Evolutionary conservation across 2,797 vertebrate genomes (phyloP), one percentile per base, ranked within the genome.

Genomic region (Xiphorhynchus erythropygius): DNA sequence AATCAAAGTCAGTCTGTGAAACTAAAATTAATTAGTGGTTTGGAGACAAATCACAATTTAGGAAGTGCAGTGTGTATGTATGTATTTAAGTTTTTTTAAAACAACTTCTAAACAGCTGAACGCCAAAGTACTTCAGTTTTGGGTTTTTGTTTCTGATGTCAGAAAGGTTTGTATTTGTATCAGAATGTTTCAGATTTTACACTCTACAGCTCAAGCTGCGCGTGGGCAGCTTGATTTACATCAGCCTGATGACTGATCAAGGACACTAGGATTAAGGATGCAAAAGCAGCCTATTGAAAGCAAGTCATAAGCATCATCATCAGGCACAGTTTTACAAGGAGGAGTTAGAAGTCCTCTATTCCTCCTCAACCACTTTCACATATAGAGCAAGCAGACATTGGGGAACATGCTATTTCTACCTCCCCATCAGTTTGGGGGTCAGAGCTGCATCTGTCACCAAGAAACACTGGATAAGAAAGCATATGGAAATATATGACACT

Each of bases 41-140:
- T 87, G 86, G 84, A 97, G 97, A 97, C 77, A 96, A 94, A 94
- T 77, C 5, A 9, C 92, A 86, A 79, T 93, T 96, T 94, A 77
- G 30, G 75, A 96, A 94, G 70, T 22, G 10, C 21, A 7, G 44
- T 4, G 60, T n/a, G 5, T n/a, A 17, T n/a, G 2, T 35, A 16
- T 25, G 2, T 11, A 17, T 10, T 1, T 11, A 22, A 8, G 64
- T 56, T 77, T 89, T 91, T 95, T 93, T 88, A 78, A 89, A 90
- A 65, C 68, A 87, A 55, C 27, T 88, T 97, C 70, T 90, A 84
- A 76, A 67, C 42, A 87, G 63, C 21, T 70, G 53, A 95, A 67
- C 90, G 75, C 52, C 47, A 71, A 87, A 95, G 55, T 60, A 65
- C 57, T 70, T 49, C 28, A 69, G 27, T 50, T 85, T 83, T 90